Evolutionary conservation across 2,113 vertebrate species (phyloP).

Genomic region (Bagarius yarrelli): DNA sequence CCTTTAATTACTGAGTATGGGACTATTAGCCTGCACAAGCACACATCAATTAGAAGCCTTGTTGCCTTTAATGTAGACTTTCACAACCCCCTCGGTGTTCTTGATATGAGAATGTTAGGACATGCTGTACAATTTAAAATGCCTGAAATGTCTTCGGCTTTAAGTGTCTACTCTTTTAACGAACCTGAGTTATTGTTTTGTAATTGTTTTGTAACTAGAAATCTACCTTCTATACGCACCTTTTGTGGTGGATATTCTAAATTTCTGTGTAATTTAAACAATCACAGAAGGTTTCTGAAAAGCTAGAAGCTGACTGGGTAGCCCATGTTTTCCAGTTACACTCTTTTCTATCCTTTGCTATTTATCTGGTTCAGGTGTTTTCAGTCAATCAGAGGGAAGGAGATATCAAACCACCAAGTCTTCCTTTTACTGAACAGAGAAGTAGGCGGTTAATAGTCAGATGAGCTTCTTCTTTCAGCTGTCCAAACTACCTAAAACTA

Average conservation of each 20-base stretch:
- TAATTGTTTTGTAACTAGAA: neutral
- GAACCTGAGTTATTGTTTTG: neutral
- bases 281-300: neutral
- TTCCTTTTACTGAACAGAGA: neutral
- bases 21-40: constrained; percentile 26
- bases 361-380: too few relatives aligned
- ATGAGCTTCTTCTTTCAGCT: neutral
- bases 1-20: constrained; percentile 36
- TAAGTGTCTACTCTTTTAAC: neutral
- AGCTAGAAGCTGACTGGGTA: too few relatives aligned
- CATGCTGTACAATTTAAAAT: neutral
- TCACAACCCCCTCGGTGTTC: neutral
- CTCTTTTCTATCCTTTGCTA: too few relatives aligned
- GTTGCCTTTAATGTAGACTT: constrained; percentile 27
- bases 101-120: neutral
- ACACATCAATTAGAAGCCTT: constrained; percentile 25
- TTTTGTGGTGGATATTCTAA: neutral
- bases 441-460: neutral
- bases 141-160: neutral
- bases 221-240: neutral
- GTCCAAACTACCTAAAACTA: neutral
- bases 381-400: too few relatives aligned
- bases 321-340: too few relatives aligned
- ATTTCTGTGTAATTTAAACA: neutral
- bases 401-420: too few relatives aligned